phyloP scores from a whole-genome alignment of 1,140 invertebrate genomes.

The Parapsyche elsis region DNA sequence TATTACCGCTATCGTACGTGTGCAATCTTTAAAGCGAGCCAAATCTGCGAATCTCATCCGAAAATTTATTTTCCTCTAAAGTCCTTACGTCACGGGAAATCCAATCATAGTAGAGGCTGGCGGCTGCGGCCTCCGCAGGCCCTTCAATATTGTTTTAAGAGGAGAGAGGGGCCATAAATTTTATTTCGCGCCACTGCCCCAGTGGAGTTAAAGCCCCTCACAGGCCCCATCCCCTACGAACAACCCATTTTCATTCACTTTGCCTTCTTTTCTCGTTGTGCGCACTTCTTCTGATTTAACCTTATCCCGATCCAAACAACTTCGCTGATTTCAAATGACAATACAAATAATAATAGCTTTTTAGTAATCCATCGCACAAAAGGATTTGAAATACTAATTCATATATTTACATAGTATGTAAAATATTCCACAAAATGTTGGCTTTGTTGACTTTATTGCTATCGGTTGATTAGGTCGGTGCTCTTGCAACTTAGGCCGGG shows the following conservation, averaged over 20 bases:
- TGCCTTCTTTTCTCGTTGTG: slow-evolving; percentile 25
- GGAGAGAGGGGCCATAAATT: slow-evolving; percentile 53
- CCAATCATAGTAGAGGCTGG: slow-evolving; percentile 54
- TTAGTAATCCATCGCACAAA: too few relatives aligned
- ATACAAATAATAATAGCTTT: too few relatives aligned
- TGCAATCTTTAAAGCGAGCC: background rate
- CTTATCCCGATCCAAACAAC: background rate
- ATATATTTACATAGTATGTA: too few relatives aligned
- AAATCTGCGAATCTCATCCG: slow-evolving; percentile 3
- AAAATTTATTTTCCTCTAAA: slow-evolving; percentile 44
- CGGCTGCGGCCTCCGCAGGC: slow-evolving; percentile 30
- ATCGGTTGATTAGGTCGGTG: too few relatives aligned
- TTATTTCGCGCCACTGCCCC: slow-evolving; percentile 46
- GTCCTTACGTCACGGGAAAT: slow-evolving; percentile 55
- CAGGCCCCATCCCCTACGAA: slow-evolving; percentile 3
- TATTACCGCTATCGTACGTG: background rate
- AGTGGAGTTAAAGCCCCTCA: slow-evolving; percentile 32
- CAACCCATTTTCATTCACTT: slow-evolving; percentile 40
- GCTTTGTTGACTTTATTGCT: too few relatives aligned
- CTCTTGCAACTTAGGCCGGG: too few relatives aligned
- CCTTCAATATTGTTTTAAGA: slow-evolving; percentile 56
- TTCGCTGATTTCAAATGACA: too few relatives aligned
- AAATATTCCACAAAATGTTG: too few relatives aligned
- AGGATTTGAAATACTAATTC: too few relatives aligned
- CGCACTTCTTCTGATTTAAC: slow-evolving; percentile 29